Percentiles rank a stretch among this genome's conserved stretches.
phyloP scores from a whole-genome alignment of 2,888 invertebrate species.

The Lamellibrachia satsuma region DNA sequence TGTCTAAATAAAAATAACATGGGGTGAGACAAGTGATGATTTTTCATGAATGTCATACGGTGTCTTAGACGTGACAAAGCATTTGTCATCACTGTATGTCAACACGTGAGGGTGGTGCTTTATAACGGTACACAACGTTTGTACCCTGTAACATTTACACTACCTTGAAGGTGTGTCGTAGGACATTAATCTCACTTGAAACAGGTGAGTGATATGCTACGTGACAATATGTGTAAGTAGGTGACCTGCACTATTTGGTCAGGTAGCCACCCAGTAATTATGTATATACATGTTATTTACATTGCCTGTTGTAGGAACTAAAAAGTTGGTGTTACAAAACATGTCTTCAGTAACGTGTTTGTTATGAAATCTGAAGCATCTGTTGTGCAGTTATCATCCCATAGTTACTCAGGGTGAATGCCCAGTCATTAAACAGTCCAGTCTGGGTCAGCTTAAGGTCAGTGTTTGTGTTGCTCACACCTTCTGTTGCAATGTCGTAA shows the following conservation, averaged over 20 bases:
- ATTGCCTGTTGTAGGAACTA: neutral
- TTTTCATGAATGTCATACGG: neutral
- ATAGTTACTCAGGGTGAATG: too few species aligned
- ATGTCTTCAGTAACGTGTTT: neutral
- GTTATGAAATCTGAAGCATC: neutral
- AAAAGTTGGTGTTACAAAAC: neutral
- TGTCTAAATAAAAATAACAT: neutral
- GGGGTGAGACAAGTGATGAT: neutral
- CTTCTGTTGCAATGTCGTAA: neutral
- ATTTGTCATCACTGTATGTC: neutral
- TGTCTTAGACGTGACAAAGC: neutral
- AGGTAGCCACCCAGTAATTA: neutral
- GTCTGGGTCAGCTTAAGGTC: neutral
- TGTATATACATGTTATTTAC: neutral
- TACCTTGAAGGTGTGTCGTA: neutral
- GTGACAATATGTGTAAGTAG: neutral
- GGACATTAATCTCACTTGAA: neutral
- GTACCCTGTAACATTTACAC: neutral
- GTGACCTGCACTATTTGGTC: neutral
- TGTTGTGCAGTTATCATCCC: neutral
- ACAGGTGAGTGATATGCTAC: neutral
- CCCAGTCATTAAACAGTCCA: neutral
- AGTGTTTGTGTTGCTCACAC: neutral
- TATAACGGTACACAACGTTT: neutral
- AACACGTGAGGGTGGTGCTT: neutral